phyloP scores from a whole-genome alignment of 1,140 invertebrate species.

The Sipha flava region DNA sequence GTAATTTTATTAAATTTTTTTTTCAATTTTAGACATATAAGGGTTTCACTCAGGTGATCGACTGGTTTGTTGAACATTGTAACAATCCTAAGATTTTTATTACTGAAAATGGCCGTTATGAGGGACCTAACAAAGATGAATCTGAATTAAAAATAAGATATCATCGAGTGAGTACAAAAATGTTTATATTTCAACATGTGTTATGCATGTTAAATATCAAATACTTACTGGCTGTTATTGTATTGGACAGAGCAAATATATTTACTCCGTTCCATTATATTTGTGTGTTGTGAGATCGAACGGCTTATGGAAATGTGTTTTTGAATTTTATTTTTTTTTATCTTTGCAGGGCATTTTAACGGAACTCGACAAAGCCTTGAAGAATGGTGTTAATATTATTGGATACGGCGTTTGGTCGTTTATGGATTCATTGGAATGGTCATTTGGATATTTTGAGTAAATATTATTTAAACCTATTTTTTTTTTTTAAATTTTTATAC shows the following conservation, averaged over 20 bases:
- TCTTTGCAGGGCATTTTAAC: not conserved
- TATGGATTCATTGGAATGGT: not conserved
- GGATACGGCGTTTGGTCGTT: not conserved
- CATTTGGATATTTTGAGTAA: not conserved
- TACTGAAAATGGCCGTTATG: not conserved
- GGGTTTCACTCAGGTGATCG: not conserved
- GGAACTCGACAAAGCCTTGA: not conserved
- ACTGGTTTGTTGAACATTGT: no score
- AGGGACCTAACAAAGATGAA: not conserved
- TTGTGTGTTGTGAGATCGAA: no score
- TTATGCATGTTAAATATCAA: no score
- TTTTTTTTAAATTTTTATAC: not conserved
- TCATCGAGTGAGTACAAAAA: not conserved
- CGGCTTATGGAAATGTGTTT: no score
- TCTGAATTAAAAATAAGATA: not conserved
- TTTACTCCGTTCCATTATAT: no score
- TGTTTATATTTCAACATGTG: no score
- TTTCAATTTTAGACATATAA: not conserved
- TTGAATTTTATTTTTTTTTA: no score
- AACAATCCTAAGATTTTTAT: not conserved
- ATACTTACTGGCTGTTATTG: no score
- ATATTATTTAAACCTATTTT: not conserved
- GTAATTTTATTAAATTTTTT: not conserved
- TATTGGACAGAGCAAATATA: no score
- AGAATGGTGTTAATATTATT: not conserved